A percentile compares a stretch with the other conserved stretches of the same genome.
Evolutionary conservation across 1,140 invertebrate species (phyloP).

Genomic region (Drosophila kanapiae): DNA sequence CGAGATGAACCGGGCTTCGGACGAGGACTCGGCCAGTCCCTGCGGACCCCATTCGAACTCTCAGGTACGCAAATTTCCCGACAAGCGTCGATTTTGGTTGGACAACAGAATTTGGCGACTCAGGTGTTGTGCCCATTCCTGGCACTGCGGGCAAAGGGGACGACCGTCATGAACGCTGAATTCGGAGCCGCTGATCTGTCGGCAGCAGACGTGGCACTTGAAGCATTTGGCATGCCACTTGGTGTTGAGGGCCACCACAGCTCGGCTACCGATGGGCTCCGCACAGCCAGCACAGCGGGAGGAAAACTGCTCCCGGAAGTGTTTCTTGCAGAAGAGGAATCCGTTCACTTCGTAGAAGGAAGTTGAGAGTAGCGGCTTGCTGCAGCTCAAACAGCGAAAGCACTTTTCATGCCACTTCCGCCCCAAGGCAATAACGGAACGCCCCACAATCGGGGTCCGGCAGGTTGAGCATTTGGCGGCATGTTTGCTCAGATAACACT

Average conservation of each 20-base stretch:
- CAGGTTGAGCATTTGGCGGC: constrained; percentile 37
- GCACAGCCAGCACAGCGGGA: constrained; percentile 46
- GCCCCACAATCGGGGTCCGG: constrained; percentile 20
- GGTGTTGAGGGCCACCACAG: constrained; percentile 43
- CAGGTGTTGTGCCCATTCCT: not conserved
- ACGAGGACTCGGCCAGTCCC: constrained; percentile 87
- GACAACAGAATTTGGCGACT: constrained; percentile 3
- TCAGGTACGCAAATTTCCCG: constrained; percentile 55
- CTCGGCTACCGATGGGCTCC: constrained; percentile 26
- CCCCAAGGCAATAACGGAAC: constrained; percentile 21
- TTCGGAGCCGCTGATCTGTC: not conserved
- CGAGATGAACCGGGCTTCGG: constrained; percentile 91
- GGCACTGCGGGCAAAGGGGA: constrained; percentile 31
- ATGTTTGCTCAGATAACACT: constrained; percentile 33
- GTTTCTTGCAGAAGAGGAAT: constrained; percentile 51
- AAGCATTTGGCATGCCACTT: constrained; percentile 51
- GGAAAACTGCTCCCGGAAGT: constrained; percentile 43
- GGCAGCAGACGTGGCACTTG: constrained; percentile 21
- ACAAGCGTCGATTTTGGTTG: not conserved
- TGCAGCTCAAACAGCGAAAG: constrained; percentile 48
- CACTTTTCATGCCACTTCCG: constrained; percentile 58
- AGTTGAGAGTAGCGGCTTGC: constrained; percentile 23
- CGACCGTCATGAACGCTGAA: constrained; percentile 30
- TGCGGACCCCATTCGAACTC: constrained; percentile 90
- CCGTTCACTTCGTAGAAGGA: constrained; percentile 50